Conservation (phyloP, 92 coral and sea anemone species). For the Parazoanthus darwini region DNA sequence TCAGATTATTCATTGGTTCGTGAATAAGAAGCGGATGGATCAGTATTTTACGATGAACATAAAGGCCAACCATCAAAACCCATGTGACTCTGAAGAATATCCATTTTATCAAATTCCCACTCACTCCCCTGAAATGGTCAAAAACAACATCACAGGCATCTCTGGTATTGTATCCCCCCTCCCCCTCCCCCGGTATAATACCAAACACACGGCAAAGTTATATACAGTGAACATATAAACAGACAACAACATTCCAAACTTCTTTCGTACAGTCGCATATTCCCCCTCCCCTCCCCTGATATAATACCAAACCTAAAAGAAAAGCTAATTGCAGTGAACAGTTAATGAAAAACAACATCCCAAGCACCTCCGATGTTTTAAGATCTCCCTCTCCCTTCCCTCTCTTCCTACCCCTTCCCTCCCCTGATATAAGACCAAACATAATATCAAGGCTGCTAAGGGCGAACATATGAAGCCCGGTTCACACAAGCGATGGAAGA, state of each 20-base stretch:
- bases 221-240: slow-evolving; percentile 45
- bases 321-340: too few species aligned
- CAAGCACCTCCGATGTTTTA: too few species aligned
- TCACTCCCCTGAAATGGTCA: slow-evolving; percentile 58
- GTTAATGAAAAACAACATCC: too few species aligned
- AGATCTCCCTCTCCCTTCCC: too few species aligned
- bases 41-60: background rate
- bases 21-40: background rate
- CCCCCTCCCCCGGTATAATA: background rate
- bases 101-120: background rate
- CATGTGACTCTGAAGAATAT: background rate
- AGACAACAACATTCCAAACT: too few species aligned
- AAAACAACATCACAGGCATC: slow-evolving; percentile 64
- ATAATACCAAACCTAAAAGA: too few species aligned
- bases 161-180: slow-evolving; percentile 67
- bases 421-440: too few species aligned
- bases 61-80: background rate
- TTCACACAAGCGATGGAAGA: too few species aligned
- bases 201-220: background rate
- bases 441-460: too few species aligned
- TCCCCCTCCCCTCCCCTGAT: background rate
- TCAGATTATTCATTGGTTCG: background rate
- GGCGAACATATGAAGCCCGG: too few species aligned
- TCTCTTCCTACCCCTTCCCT: too few species aligned
- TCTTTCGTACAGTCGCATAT: slow-evolving; percentile 54